Evolutionary conservation across 1,140 invertebrate genomes (phyloP).

Genomic region (Leptinotarsa lineolata): DNA sequence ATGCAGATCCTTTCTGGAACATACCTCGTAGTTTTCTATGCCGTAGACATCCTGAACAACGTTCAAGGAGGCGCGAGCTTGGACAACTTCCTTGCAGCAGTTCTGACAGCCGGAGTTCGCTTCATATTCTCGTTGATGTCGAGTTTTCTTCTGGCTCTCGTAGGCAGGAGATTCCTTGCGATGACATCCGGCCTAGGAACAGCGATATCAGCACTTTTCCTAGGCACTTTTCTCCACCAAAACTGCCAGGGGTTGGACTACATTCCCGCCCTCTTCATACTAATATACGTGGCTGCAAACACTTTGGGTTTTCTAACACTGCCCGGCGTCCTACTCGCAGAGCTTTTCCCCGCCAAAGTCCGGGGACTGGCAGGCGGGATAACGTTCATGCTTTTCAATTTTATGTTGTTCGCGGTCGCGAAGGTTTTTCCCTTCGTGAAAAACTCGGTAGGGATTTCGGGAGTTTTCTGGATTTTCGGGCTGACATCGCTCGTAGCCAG

Average conservation of each 20-base stretch:
- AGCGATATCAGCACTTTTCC: conserved; percentile 61
- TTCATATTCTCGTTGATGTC: conserved; percentile 66
- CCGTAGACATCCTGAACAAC: conserved; percentile 66
- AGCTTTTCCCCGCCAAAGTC: conserved; percentile 69
- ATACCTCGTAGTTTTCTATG: conserved; percentile 75
- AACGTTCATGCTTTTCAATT: conserved; percentile 72
- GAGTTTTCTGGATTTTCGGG: conserved; percentile 73
- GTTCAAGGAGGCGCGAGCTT: conserved; percentile 45
- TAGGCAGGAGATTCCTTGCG: conserved; percentile 67
- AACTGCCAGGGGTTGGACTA: conserved; percentile 51
- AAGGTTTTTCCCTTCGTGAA: conserved; percentile 72
- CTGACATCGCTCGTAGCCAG: conserved; percentile 64
- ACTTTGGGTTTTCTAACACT: conserved; percentile 73
- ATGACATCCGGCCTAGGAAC: conserved; percentile 69
- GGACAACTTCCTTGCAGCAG: conserved; percentile 63
- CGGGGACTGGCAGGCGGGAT: conserved; percentile 61
- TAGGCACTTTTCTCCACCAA: conserved; percentile 61
- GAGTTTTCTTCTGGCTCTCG: conserved; percentile 64
- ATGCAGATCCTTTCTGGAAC: conserved; percentile 74
- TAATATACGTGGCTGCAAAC: conserved; percentile 71
- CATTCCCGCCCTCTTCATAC: conserved; percentile 60
- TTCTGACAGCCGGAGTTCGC: conserved; percentile 67
- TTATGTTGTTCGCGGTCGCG: conserved; percentile 70
- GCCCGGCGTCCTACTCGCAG: conserved; percentile 72
- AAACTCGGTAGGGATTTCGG: conserved; percentile 62